A percentile compares a stretch with the other conserved stretches of the same genome.
These are phyloP conservation scores for Lasioglossum oenotherae DNA, from an alignment of 2,888 invertebrate species.

Conservation along the genomic window DNA sequence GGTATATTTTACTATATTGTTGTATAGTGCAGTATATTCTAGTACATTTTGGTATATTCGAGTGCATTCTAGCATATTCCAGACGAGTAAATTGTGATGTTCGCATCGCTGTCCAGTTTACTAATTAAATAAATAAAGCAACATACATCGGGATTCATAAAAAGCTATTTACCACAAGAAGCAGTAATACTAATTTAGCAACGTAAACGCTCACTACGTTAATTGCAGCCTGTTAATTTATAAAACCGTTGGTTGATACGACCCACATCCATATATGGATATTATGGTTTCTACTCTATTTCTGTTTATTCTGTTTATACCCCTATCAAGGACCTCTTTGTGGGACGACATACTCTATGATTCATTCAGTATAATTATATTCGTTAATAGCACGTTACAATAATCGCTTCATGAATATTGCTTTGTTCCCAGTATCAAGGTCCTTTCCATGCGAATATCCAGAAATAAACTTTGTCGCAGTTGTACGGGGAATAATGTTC, in stretches of 20 bases:
- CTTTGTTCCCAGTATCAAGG: slow-evolving; percentile 38
- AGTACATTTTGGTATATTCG: too few species aligned
- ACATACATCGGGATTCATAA: neutral
- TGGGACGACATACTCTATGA: slow-evolving; percentile 32
- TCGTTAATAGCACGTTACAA: slow-evolving; percentile 55
- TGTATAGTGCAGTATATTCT: too few species aligned
- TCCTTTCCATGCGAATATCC: neutral
- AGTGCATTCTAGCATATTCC: too few species aligned
- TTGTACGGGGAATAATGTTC: neutral
- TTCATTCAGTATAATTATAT: slow-evolving; percentile 45
- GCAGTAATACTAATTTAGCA: neutral
- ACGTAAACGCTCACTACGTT: neutral
- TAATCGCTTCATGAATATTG: slow-evolving; percentile 57
- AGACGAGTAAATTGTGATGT: too few species aligned
- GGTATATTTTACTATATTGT: too few species aligned
- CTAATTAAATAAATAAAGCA: neutral
- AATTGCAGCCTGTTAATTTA: neutral
- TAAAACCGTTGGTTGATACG: slow-evolving; percentile 7
- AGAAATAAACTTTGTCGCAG: slow-evolving; percentile 17
- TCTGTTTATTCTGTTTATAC: slow-evolving; percentile 19
- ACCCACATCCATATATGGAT: neutral
- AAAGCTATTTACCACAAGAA: neutral
- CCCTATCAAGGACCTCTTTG: slow-evolving; percentile 27
- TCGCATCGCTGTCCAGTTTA: neutral
- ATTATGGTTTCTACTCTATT: slow-evolving; percentile 33